Percentiles rank a stretch among this genome's conserved stretches.
These are phyloP conservation scores for Limenitis camilla DNA, from an alignment of 2,888 invertebrate species.

Conservation along the genomic window DNA sequence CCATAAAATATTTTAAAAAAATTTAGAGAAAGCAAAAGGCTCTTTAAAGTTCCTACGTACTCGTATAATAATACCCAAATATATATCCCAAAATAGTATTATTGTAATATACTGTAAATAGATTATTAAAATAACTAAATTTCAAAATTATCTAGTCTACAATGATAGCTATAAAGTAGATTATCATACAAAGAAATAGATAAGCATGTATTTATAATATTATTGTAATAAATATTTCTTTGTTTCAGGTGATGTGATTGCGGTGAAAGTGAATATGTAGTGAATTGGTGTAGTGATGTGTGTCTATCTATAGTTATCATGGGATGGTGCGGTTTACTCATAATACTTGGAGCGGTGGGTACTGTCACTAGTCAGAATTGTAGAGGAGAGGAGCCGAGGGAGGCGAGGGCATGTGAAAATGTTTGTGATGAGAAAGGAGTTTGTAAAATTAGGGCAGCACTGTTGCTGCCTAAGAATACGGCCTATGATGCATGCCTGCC, in stretches of 20 bases:
- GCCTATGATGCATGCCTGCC: slow-evolving; percentile 71
- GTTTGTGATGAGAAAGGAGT: slow-evolving; percentile 60
- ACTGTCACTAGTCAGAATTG: slow-evolving; percentile 45
- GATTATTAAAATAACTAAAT: no score
- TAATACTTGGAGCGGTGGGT: slow-evolving; percentile 31
- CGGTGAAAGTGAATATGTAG: slow-evolving; percentile 22
- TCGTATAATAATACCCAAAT: no score
- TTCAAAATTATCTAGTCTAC: no score
- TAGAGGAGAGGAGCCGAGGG: slow-evolving; percentile 48
- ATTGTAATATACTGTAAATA: no score
- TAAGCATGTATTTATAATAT: not conserved
- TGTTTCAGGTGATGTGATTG: slow-evolving; percentile 15
- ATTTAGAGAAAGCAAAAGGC: no score
- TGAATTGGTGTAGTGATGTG: slow-evolving; percentile 32
- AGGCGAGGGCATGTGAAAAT: slow-evolving; percentile 57
- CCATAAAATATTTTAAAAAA: no score
- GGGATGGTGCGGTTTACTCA: slow-evolving; percentile 42
- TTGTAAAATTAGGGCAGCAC: slow-evolving; percentile 78
- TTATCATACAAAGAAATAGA: no score
- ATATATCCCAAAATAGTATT: no score
- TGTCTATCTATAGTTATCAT: slow-evolving; percentile 38
- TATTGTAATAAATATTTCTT: not conserved
- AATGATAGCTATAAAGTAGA: no score
- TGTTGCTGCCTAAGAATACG: slow-evolving; percentile 77
- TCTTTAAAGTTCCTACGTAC: no score